Evolutionary conservation across 2,797 vertebrate species (phyloP), one percentile per base, ranked within the genome.

Genomic region (Lepilemur ruficaudatus): DNA sequence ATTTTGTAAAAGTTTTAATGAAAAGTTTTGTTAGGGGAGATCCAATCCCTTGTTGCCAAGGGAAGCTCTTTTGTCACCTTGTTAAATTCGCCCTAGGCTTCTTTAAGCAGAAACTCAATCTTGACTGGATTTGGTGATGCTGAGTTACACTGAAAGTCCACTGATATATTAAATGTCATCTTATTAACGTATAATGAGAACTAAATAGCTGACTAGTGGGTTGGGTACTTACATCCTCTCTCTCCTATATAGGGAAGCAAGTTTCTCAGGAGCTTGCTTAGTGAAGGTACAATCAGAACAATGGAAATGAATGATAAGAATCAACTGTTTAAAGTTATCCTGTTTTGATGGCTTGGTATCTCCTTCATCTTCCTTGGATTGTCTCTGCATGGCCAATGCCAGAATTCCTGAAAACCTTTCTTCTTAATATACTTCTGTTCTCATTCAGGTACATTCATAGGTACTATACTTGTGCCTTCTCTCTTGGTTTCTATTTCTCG

Each of bases 21-120:
- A 38, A 59, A 87, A 65, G 43, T 69, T 89, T 95, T 94, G 25
- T 82, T 82, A 48, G 28, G 80, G 14, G 67, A 97, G 69, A 91
- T 22, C 7, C 65, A 61, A 0, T 73, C 67, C n/a, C 41, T 22
- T 23, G 1, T 88, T 81, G 43, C 38, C 4, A 69, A 75, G 50
- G 41, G 25, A 92, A 80, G 41, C 13, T 32, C 41, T 93, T 94
- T 91, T 65, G 41, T 63, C 70, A 65, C 76, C 83, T 65, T 79
- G 59, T 70, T 89, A 65, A 75, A 83, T 82, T 90, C 11, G 7
- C 9, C 20, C 48, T 32, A 38, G 57, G 41, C 32, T 95, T 78
- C 8, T 90, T 88, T 73, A 35, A 94, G 65, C 69, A 63, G 65
- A 91, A 93, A 69, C 61, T 86, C 65, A 65, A 32, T 76, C 59